phyloP scores from a whole-genome alignment of 2,113 vertebrate genomes.

The Peromyscus californicus region DNA sequence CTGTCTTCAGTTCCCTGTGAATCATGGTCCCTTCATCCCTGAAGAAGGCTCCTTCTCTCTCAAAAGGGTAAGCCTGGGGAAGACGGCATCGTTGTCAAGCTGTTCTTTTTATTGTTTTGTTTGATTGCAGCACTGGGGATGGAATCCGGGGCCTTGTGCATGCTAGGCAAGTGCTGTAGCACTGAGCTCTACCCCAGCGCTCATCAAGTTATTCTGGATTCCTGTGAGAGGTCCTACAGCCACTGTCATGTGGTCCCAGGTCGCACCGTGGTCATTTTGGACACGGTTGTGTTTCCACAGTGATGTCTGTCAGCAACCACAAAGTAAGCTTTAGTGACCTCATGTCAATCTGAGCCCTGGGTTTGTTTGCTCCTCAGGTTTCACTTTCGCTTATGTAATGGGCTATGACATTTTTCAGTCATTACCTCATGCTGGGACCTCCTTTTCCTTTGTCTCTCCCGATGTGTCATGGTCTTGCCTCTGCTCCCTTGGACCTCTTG shows the following conservation, averaged over 20 bases:
- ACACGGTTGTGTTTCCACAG: conserved; percentile 70
- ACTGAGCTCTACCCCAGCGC: not conserved
- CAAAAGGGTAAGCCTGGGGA: not conserved
- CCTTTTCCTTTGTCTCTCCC: conserved; percentile 73
- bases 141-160: not conserved
- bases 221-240: conserved; percentile 64
- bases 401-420: conserved; percentile 76
- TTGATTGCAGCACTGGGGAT: not conserved
- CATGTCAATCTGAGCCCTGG: conserved; percentile 79
- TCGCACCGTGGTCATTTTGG: conserved; percentile 34
- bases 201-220: conserved; percentile 21
- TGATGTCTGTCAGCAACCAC: conserved; percentile 74
- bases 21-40: not conserved
- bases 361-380: conserved; percentile 81
- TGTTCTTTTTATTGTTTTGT: not conserved
- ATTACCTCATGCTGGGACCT: conserved; percentile 78
- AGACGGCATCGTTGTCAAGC: not conserved
- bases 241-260: conserved; percentile 68
- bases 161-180: not conserved
- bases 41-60: not conserved
- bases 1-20: not conserved
- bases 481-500: conserved; percentile 25
- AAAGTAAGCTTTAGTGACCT: conserved; percentile 71
- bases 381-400: conserved; percentile 83
- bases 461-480: conserved; percentile 74